These are phyloP conservation scores for Colletes collaris DNA, from an alignment of 2,888 invertebrate species.

Conservation along the genomic window DNA sequence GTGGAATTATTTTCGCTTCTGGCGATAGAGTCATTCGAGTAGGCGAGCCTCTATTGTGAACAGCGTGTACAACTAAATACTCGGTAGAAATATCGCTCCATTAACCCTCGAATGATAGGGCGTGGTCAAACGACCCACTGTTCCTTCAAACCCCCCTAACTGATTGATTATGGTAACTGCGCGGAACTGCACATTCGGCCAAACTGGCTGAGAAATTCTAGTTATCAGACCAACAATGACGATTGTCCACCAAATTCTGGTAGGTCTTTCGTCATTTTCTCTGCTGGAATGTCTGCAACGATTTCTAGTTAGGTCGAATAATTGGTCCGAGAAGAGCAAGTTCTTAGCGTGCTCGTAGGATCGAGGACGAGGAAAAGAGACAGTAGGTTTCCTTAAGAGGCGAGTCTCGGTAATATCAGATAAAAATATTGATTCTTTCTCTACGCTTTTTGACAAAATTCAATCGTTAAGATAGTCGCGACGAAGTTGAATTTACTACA, in stretches of 20 bases:
- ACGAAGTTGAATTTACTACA: too few species aligned
- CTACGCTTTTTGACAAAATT: too few species aligned
- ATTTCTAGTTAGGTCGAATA: background rate
- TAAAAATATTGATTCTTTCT: too few species aligned
- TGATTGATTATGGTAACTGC: background rate
- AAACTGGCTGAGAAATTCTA: too few species aligned
- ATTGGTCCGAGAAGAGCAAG: background rate
- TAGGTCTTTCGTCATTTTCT: too few species aligned
- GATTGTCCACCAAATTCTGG: too few species aligned
- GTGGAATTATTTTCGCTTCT: too few species aligned
- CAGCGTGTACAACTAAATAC: background rate
- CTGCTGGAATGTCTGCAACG: background rate
- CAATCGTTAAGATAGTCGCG: too few species aligned
- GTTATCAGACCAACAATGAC: too few species aligned
- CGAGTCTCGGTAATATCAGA: too few species aligned
- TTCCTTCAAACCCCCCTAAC: background rate
- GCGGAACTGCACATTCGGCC: too few species aligned
- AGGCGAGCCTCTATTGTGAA: conserved; percentile 2
- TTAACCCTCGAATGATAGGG: conserved; percentile 1
- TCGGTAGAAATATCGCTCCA: background rate
- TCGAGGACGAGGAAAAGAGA: conserved; percentile 9
- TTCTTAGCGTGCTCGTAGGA: background rate
- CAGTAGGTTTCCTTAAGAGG: background rate
- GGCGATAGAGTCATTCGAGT: conserved; percentile 1
- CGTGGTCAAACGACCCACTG: conserved; percentile 3